Evolutionary conservation across 53 echinoderm and acorn worm species (phyloP).

Genomic region (Actinopyga echinites): DNA sequence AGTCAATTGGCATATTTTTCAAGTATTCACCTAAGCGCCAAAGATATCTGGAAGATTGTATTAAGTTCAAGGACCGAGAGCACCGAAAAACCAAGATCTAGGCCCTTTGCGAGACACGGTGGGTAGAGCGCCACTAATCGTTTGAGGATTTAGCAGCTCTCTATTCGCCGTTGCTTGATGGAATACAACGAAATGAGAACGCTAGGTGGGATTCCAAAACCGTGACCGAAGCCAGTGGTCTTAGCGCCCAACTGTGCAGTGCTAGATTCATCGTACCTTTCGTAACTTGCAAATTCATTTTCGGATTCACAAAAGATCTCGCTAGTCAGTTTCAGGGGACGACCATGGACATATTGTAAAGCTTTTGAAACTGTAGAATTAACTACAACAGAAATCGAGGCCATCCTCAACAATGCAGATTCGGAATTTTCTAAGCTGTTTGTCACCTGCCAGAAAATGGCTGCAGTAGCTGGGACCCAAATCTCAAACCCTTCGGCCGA

Average conservation of each 20-base stretch:
- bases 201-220: neutral
- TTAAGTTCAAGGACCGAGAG: too few species aligned
- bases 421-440: neutral
- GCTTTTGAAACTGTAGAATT: neutral
- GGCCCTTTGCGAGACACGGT: too few species aligned
- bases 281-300: neutral
- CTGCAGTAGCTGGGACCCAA: neutral
- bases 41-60: too few species aligned
- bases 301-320: constrained; percentile 1
- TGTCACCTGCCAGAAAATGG: neutral
- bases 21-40: too few species aligned
- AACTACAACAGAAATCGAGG: neutral
- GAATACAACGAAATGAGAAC: neutral
- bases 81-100: too few species aligned
- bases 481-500: neutral
- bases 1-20: too few species aligned
- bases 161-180: neutral
- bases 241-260: neutral
- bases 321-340: neutral
- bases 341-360: neutral
- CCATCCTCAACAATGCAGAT: neutral
- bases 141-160: neutral
- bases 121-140: neutral
- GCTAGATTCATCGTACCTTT: neutral
- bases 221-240: neutral